Percentiles rank a stretch among this genome's conserved stretches.
Conservation (phyloP, 2,113 vertebrate species). For the Paracanthobrama guichenoti region DNA sequence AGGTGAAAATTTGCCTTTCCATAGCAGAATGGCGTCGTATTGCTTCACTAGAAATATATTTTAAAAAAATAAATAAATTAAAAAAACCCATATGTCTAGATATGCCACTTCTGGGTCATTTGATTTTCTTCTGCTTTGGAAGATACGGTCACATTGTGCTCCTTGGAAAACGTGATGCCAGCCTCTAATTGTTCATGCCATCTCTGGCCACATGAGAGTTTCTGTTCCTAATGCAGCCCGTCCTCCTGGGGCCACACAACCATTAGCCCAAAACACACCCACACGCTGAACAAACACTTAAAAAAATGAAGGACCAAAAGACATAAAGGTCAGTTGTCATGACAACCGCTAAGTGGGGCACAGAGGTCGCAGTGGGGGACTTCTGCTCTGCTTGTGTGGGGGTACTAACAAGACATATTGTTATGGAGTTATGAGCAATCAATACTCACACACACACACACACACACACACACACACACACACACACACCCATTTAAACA, state of each 20-base stretch:
- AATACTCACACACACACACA: slow-evolving; percentile 6
- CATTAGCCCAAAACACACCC: slow-evolving; percentile 50
- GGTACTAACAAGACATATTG: slow-evolving; percentile 19
- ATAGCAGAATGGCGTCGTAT: not conserved
- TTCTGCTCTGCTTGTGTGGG: not conserved
- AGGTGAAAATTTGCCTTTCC: too few species aligned
- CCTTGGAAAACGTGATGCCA: not conserved
- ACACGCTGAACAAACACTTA: slow-evolving; percentile 30
- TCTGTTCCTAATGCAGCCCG: not conserved
- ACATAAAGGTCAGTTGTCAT: slow-evolving; percentile 22
- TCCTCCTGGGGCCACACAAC: slow-evolving; percentile 42
- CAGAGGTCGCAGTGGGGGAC: not conserved
- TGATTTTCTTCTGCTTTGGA: not conserved
- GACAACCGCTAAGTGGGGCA: slow-evolving; percentile 27
- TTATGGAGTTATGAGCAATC: slow-evolving; percentile 25
- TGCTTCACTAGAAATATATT: not conserved
- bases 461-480: not conserved
- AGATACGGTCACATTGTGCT: not conserved
- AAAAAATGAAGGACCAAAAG: slow-evolving; percentile 20
- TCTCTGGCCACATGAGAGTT: not conserved
- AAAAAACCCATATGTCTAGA: not conserved
- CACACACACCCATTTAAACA: not conserved
- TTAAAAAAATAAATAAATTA: too few species aligned
- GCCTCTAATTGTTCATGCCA: not conserved
- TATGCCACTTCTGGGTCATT: not conserved